phyloP scores from a whole-genome alignment of 2,888 invertebrate genomes.

The Megalurothrips usitatus region DNA sequence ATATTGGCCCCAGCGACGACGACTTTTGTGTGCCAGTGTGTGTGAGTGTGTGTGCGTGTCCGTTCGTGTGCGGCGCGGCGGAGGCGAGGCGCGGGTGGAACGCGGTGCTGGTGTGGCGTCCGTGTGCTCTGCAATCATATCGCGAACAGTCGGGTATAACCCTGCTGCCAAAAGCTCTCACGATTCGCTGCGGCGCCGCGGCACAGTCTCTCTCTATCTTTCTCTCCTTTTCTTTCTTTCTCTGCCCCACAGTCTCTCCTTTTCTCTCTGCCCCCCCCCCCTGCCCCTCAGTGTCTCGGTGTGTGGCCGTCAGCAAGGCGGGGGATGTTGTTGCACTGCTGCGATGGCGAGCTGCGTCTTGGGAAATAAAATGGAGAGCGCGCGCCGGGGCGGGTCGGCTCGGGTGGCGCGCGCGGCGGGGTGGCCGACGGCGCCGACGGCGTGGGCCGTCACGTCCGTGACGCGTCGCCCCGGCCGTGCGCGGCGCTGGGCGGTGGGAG shows the following conservation, averaged over 20 bases:
- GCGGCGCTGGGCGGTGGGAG: too few relatives aligned
- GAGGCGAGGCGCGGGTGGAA: too few relatives aligned
- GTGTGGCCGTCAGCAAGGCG: not conserved
- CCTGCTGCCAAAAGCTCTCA: not conserved
- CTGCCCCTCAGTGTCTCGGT: too few relatives aligned
- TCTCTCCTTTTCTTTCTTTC: too few relatives aligned
- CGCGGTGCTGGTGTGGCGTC: not conserved
- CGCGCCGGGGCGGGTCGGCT: not conserved
- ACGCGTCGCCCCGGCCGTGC: not conserved
- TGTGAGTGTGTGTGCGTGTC: not conserved
- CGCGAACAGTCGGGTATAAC: not conserved
- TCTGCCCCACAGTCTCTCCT: too few relatives aligned
- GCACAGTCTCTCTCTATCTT: too few relatives aligned
- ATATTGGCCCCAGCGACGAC: not conserved
- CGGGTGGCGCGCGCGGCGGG: too few relatives aligned
- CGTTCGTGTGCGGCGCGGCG: not conserved
- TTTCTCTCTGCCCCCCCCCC: too few relatives aligned
- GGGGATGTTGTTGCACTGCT: not conserved
- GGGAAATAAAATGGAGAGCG: slow-evolving; percentile 19
- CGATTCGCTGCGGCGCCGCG: too few relatives aligned
- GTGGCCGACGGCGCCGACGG: too few relatives aligned
- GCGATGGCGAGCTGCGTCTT: slow-evolving; percentile 8
- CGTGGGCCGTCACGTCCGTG: not conserved
- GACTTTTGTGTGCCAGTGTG: not conserved
- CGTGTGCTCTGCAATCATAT: not conserved